Evolutionary conservation across 2,888 invertebrate genomes (phyloP).

Genomic region (Sphinx pinastri): DNA sequence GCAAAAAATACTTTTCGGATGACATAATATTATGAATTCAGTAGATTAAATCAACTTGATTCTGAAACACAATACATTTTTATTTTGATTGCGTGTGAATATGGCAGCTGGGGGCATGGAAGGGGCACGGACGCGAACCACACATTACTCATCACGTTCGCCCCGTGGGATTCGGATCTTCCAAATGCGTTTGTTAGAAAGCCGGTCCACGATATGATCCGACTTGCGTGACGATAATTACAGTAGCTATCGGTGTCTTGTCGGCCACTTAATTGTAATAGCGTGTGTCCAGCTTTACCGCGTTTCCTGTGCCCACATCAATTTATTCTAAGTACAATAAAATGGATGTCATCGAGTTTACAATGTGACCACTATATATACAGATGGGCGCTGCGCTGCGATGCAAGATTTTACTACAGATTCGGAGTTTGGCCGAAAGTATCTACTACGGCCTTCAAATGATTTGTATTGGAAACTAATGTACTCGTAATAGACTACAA

Average conservation of each 20-base stretch:
- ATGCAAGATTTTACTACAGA: not conserved
- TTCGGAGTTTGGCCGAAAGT: not conserved
- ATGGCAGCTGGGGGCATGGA: slow-evolving; percentile 3
- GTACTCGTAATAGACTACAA: slow-evolving; percentile 21
- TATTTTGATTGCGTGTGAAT: slow-evolving; percentile 33
- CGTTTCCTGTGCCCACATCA: slow-evolving; percentile 61
- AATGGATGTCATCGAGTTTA: slow-evolving; percentile 24
- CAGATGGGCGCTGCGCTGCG: not conserved
- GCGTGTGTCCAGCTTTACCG: slow-evolving; percentile 52
- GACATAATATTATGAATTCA: not conserved
- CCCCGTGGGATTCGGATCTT: slow-evolving; percentile 50
- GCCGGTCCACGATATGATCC: slow-evolving; percentile 45
- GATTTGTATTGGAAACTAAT: slow-evolving; percentile 21
- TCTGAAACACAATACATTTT: not conserved
- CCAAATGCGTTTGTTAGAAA: slow-evolving; percentile 44
- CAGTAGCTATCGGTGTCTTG: slow-evolving; percentile 67
- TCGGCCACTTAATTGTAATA: slow-evolving; percentile 64
- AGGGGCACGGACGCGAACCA: slow-evolving; percentile 18
- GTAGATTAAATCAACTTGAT: too few relatives aligned
- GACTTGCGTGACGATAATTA: slow-evolving; percentile 72
- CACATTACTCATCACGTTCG: slow-evolving; percentile 48
- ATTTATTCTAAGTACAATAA: slow-evolving; percentile 39
- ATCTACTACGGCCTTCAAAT: slow-evolving; percentile 15
- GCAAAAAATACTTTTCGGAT: too few relatives aligned
- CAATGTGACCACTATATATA: slow-evolving; percentile 18